Conservation (phyloP, 2,888 invertebrate species). For the Hemistola chrysoprasaria region DNA sequence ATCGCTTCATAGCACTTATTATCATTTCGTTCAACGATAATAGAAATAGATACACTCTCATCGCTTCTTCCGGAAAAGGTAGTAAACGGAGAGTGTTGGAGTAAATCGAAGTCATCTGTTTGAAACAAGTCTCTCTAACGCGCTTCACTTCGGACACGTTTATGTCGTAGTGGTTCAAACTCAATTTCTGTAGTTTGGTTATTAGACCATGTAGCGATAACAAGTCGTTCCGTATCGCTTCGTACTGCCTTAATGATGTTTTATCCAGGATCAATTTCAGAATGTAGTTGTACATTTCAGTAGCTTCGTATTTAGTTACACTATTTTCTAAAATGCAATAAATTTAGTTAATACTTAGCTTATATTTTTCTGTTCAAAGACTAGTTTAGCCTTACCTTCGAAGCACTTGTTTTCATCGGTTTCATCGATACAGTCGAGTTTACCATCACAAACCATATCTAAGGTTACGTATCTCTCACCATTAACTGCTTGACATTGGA, state of each 20-base stretch:
- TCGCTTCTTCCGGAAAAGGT: conserved; percentile 29
- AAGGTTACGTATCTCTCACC: conserved; percentile 42
- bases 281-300: conserved; percentile 41
- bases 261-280: conserved; percentile 42
- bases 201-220: conserved; percentile 37
- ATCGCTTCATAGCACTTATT: conserved; percentile 51
- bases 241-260: conserved; percentile 35
- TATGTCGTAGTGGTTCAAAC: conserved; percentile 26
- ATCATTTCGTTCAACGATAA: conserved; percentile 47
- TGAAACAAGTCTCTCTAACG: conserved; percentile 47
- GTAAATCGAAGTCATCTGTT: conserved; percentile 43
- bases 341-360: conserved; percentile 1
- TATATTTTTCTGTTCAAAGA: no score
- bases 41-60: conserved; percentile 46
- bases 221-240: conserved; percentile 34
- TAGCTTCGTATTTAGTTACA: conserved; percentile 48
- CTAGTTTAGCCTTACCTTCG: conserved; percentile 46
- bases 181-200: conserved; percentile 40
- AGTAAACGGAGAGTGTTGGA: conserved; percentile 12
- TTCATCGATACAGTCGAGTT: conserved; percentile 65
- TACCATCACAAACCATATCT: conserved; percentile 62
- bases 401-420: conserved; percentile 58
- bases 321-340: conserved; percentile 36
- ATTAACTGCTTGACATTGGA: conserved; percentile 50
- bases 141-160: conserved; percentile 35